These are phyloP conservation scores for Lasiurus borealis DNA, from an alignment of 2,113 vertebrate species.

Conservation along the genomic window DNA sequence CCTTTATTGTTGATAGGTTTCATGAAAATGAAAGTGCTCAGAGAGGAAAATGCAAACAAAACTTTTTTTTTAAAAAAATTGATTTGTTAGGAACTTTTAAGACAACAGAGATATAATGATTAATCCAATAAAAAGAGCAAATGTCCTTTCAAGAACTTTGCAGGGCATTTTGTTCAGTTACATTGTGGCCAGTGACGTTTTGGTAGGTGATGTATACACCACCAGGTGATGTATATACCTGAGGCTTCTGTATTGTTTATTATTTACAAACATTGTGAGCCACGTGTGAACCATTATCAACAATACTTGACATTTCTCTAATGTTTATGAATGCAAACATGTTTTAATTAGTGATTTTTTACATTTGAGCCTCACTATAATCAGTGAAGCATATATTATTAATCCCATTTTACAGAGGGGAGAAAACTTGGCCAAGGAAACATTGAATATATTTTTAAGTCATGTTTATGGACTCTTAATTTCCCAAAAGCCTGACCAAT, in stretches of 20 bases:
- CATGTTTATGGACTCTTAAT: neutral
- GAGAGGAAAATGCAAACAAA: constrained; percentile 14
- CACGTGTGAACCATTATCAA: neutral
- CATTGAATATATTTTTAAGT: neutral
- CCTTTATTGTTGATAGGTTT: neutral
- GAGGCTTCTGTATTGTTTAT: neutral
- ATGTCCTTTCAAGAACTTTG: neutral
- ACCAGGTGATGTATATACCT: neutral
- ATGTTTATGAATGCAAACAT: constrained; percentile 18
- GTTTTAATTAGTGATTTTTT: constrained; percentile 24
- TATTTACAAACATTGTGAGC: neutral
- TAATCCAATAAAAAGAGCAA: neutral
- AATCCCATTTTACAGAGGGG: neutral
- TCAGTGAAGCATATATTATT: neutral
- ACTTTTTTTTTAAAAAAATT: neutral
- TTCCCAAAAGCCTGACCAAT: neutral
- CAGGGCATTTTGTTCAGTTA: neutral
- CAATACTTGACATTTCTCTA: constrained; percentile 15
- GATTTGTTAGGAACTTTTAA: constrained; percentile 33
- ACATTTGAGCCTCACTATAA: neutral
- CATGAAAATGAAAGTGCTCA: neutral
- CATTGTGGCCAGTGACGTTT: neutral
- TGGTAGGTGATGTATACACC: neutral
- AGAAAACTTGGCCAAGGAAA: neutral
- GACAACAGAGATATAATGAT: neutral